phyloP scores from a whole-genome alignment of 2,888 invertebrate species.

The Erebia aethiops region DNA sequence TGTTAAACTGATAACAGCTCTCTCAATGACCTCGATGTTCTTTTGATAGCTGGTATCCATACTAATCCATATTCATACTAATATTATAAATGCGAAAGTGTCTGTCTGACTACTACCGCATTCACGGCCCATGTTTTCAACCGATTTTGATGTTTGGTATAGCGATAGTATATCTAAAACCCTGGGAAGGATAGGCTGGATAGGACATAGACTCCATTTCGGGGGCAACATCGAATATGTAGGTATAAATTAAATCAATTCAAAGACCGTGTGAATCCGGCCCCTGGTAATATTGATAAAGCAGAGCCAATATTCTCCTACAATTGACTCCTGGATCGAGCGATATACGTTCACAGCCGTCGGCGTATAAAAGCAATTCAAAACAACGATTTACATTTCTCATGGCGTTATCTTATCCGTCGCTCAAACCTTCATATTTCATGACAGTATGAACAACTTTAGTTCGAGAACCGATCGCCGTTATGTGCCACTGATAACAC shows the following conservation, averaged over 20 bases:
- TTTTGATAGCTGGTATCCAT: too few relatives aligned
- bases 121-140: too few relatives aligned
- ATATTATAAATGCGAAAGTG: too few relatives aligned
- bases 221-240: too few relatives aligned
- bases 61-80: too few relatives aligned
- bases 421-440: conserved; percentile 59
- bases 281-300: conserved; percentile 23
- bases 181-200: too few relatives aligned
- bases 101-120: too few relatives aligned
- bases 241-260: background rate
- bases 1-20: too few relatives aligned
- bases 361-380: conserved; percentile 66
- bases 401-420: conserved; percentile 62
- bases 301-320: conserved; percentile 26
- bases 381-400: conserved; percentile 72
- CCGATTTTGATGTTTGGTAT: too few relatives aligned
- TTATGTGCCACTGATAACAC: conserved; percentile 64
- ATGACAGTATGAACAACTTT: conserved; percentile 57
- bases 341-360: conserved; percentile 50
- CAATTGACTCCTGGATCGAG: conserved; percentile 39
- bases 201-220: too few relatives aligned
- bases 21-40: too few relatives aligned
- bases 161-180: too few relatives aligned
- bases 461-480: conserved; percentile 66
- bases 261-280: conserved; percentile 7